A percentile compares a stretch with the other conserved stretches of the same genome.
Evolutionary conservation across 2,888 invertebrate genomes (phyloP).

Genomic region (Caenorhabditis sinica): DNA sequence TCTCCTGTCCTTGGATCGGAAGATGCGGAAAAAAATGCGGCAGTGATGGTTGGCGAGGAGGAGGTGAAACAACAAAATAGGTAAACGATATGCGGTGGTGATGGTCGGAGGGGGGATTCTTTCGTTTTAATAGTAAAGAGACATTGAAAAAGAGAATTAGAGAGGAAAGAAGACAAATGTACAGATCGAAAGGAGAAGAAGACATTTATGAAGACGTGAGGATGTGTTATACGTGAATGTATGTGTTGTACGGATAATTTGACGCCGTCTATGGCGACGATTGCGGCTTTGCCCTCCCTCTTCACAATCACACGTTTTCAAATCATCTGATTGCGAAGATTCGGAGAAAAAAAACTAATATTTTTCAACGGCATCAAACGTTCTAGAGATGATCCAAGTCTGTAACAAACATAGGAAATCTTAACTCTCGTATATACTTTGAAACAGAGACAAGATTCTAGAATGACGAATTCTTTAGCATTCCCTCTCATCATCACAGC

Average conservation of each 20-base stretch:
- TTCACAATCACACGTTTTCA: background rate
- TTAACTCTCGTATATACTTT: background rate
- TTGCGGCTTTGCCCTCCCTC: slow-evolving; percentile 25
- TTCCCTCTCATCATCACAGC: background rate
- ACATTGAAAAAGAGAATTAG: slow-evolving; percentile 28
- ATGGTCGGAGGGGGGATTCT: background rate
- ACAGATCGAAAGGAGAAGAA: slow-evolving; percentile 18
- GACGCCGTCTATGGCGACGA: slow-evolving; percentile 30
- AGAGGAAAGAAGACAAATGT: slow-evolving; percentile 25
- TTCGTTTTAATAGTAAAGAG: background rate
- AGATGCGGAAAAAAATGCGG: slow-evolving; percentile 5
- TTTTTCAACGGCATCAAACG: background rate
- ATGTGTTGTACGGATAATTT: slow-evolving; percentile 55
- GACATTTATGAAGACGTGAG: slow-evolving; percentile 24
- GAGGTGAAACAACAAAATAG: slow-evolving; percentile 48
- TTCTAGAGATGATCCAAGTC: background rate
- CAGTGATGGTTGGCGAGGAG: background rate
- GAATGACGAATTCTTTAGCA: slow-evolving; percentile 32
- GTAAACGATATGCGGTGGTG: slow-evolving; percentile 46
- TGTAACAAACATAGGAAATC: background rate
- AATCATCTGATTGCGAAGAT: background rate
- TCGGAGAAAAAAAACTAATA: background rate
- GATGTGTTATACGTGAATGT: slow-evolving; percentile 5
- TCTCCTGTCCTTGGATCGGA: slow-evolving; percentile 23
- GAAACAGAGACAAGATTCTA: background rate